Evolutionary conservation across 1,140 invertebrate genomes (phyloP), one percentile per base, ranked within the genome.

Genomic region (Oryctes rhinoceros): DNA sequence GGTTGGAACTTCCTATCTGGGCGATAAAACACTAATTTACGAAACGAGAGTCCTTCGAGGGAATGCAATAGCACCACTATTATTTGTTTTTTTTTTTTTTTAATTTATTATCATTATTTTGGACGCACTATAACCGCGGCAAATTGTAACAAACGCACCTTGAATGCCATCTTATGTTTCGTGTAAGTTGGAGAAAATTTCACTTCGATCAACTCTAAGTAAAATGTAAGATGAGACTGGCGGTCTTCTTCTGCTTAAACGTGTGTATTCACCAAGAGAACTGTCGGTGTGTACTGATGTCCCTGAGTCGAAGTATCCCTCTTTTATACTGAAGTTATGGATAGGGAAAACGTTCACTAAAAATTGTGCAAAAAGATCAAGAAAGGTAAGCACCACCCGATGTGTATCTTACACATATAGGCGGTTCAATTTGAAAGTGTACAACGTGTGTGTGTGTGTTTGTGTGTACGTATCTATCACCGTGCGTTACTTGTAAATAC

Each of bases 311-410:
- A 20, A 18, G 30, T 24, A 67, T 67, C 62, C 62, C 18, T 67
- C 62, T 67, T 67, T 9, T 67, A 67, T 67, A 67, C 18, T 35
- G 62, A 67, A 67, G 5, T 67, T 67, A 67, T 67, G 62, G 62
- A 24, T 35, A 67, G 62, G 62, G 62, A 67, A 59, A 67, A 20
- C 18, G 18, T 24, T 35, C 18, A 20, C 62, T 67, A 67, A 67
- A 67, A 67, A 20, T 18, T 67, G 62, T 20, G 20, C 18, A 67
- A 67, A n/a, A n/a, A n/a, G n/a, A n/a, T n/a, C n/a, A n/a, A n/a
- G n/a, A 67, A 67, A 35, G 18, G 9, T 5, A 3, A 67, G 18
- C 62, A 67, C 62, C 62, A 35, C 62, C 62, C 62, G 62, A 10
- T 67, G 18, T 67, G 20, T 67, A 5, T 67, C 18, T 67, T 67